phyloP scores from a whole-genome alignment of 2,113 vertebrate species.

The Oryzias woworae region DNA sequence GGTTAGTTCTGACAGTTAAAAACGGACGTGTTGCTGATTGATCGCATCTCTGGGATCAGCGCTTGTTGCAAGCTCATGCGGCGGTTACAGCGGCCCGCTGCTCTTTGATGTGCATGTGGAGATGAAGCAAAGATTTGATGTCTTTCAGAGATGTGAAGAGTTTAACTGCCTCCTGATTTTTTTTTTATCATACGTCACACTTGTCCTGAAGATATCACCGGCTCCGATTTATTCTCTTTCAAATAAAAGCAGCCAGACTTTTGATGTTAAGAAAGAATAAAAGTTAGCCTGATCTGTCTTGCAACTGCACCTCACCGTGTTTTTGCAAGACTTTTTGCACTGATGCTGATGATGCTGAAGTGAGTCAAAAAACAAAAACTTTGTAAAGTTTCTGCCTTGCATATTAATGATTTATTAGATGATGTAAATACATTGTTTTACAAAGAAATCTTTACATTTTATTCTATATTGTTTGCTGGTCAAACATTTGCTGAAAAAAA shows the following conservation, averaged over 20 bases:
- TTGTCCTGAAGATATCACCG: neutral
- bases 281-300: neutral
- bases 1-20: no score
- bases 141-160: neutral
- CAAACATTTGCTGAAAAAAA: no score
- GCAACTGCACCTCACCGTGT: no score
- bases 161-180: neutral
- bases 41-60: neutral
- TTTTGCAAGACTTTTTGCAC: no score
- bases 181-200: neutral
- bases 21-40: neutral
- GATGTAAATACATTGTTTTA: no score
- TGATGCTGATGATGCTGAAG: no score
- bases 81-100: neutral
- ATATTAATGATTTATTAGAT: no score
- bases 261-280: neutral
- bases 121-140: neutral
- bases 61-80: neutral
- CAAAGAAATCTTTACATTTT: no score
- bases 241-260: neutral
- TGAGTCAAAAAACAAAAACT: no score
- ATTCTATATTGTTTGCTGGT: no score
- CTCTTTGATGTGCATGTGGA: conserved; percentile 1
- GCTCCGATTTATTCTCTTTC: neutral
- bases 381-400: no score